These are phyloP conservation scores for Nebria salina DNA, from an alignment of 2,888 invertebrate species.

Conservation along the genomic window DNA sequence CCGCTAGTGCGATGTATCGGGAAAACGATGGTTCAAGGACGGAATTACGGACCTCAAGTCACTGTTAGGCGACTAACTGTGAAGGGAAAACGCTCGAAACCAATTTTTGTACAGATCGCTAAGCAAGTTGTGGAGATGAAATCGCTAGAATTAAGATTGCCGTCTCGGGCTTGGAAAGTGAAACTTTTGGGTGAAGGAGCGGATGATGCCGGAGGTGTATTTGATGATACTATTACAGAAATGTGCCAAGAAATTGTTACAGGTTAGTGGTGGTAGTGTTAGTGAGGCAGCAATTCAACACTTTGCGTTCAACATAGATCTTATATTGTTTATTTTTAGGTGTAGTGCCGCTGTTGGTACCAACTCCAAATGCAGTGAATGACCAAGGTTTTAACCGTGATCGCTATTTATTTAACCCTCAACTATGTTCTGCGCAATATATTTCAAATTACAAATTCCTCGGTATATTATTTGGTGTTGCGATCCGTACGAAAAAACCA, in stretches of 20 bases:
- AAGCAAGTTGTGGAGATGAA: constrained; percentile 70
- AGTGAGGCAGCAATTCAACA: too few relatives aligned
- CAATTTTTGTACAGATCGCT: constrained; percentile 72
- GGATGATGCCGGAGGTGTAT: constrained; percentile 75
- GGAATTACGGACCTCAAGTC: constrained; percentile 73
- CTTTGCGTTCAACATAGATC: too few relatives aligned
- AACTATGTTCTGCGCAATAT: constrained; percentile 65
- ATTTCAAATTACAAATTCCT: constrained; percentile 69
- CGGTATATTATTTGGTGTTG: constrained; percentile 72
- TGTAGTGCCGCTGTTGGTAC: constrained; percentile 68
- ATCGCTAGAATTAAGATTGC: constrained; percentile 68
- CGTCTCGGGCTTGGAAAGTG: constrained; percentile 73
- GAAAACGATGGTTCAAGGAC: constrained; percentile 74
- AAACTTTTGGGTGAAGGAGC: constrained; percentile 74
- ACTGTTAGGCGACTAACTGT: constrained; percentile 70
- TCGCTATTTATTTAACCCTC: constrained; percentile 70
- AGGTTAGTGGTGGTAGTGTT: constrained; percentile 55
- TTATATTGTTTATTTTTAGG: constrained; percentile 58
- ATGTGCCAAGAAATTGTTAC: constrained; percentile 73
- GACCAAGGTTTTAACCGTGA: constrained; percentile 72
- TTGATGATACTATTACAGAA: constrained; percentile 75
- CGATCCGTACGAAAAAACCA: constrained; percentile 73
- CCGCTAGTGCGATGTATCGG: constrained; percentile 72
- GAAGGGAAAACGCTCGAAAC: constrained; percentile 66
- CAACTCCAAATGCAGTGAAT: constrained; percentile 70